These are phyloP conservation scores for Trissolcus japonicus DNA, from an alignment of 2,888 invertebrate genomes.

Conservation along the genomic window DNA sequence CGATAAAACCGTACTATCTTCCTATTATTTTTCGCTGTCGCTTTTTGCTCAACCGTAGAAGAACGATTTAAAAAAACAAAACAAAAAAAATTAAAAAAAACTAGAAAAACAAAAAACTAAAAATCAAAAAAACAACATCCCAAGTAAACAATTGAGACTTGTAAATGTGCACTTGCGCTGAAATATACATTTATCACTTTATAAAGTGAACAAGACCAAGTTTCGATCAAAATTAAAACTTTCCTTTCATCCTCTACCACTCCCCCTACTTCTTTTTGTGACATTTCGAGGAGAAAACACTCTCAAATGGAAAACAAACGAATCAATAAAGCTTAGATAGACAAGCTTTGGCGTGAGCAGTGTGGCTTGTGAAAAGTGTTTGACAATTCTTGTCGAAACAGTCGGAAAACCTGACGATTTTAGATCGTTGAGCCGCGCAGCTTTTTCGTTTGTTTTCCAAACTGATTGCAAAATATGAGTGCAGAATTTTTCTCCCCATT, in stretches of 20 bases:
- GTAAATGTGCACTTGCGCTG: too few species aligned
- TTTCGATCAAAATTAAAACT: too few species aligned
- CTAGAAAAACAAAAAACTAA: too few species aligned
- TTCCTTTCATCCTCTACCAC: too few species aligned
- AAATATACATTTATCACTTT: too few species aligned
- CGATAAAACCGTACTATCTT: conserved; percentile 52
- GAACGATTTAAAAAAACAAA: too few species aligned
- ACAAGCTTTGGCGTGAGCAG: conserved; percentile 57
- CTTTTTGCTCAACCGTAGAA: not conserved
- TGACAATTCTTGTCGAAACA: conserved; percentile 46
- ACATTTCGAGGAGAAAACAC: too few species aligned
- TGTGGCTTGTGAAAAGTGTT: conserved; percentile 55
- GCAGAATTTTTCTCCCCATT: conserved; percentile 16
- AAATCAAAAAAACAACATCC: too few species aligned
- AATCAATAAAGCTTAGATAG: conserved; percentile 57
- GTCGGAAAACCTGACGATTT: conserved; percentile 29
- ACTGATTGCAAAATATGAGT: conserved; percentile 1
- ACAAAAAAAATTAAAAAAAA: too few species aligned
- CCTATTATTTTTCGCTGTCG: conserved; percentile 56
- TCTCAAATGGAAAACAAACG: conserved; percentile 49
- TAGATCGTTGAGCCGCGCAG: conserved; percentile 5
- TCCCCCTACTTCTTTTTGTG: too few species aligned
- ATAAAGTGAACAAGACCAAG: too few species aligned
- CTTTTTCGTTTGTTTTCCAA: conserved; percentile 2
- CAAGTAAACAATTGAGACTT: too few species aligned